phyloP scores from a whole-genome alignment of 2,888 invertebrate species.

The Opisthograptis luteolata region DNA sequence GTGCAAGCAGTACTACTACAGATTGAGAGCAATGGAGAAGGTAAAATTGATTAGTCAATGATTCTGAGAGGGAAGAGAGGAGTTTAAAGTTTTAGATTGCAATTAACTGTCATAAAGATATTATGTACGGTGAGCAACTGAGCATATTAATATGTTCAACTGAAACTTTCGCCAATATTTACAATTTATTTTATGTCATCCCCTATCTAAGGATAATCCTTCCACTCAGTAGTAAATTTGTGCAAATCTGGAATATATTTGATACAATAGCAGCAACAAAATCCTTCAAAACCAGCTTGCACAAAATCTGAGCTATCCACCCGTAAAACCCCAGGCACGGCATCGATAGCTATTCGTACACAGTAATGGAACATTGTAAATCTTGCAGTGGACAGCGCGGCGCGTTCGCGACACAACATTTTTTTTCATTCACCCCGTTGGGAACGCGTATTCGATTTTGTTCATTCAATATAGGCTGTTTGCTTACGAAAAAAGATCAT shows the following conservation, averaged over 20 bases:
- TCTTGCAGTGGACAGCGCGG: conserved; percentile 71
- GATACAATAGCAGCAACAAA: conserved; percentile 8
- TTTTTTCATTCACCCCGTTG: conserved; percentile 67
- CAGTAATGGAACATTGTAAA: conserved; percentile 76
- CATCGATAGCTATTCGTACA: conserved; percentile 22
- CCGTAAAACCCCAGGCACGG: conserved; percentile 12
- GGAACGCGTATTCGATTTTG: conserved; percentile 72
- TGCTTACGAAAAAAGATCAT: conserved; percentile 18
- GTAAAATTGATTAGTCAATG: no score
- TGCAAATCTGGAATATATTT: conserved; percentile 1
- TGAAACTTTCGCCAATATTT: no score
- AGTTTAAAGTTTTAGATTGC: no score
- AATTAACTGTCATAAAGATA: no score
- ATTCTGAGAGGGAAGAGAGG: no score
- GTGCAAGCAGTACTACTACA: no score
- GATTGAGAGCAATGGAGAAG: no score
- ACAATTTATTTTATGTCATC: no score
- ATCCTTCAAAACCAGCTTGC: conserved; percentile 11
- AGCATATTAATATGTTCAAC: no score
- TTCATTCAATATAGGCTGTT: conserved; percentile 62
- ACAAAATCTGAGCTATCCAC: conserved; percentile 10
- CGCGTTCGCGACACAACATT: conserved; percentile 67
- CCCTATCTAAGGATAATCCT: no score
- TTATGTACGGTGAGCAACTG: no score
- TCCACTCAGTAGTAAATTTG: neutral